Base-by-base conservation (phyloP, 2,113 vertebrate species). In the Apaloderma vittatum region DNA sequence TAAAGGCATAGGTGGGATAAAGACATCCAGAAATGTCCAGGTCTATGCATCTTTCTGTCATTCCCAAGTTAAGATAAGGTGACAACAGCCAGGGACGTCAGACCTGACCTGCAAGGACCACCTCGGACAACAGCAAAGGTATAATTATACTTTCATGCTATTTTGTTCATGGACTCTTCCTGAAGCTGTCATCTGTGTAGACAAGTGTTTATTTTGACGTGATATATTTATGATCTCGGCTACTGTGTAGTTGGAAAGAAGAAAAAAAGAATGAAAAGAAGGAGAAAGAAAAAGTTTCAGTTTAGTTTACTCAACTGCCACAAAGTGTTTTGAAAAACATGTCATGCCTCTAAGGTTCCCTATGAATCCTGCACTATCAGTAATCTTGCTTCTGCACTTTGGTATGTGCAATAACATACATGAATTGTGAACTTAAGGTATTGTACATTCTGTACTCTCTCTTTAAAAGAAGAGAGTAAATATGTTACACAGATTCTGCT, bases 141-240 rank as follows among this genome's bases (percentile, higher is more conserved):
- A 73, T 70, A 88, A 86, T 86, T 95, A 83, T 52, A 86, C 40
- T 89, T 94, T 49, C 52, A 23, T 70, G 67, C 30, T 87, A 27
- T 90, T 84, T 94, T 0, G 1, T 67, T 67, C 93, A 86, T 7
- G 5, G 65, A 90, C 58, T 81, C 72, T 89, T 94, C 83, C 5
- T 2, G 48, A 95, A 72, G 29, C 61, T 94, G 80, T 90, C 90
- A 93, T 88, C 61, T 89, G 34, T 49, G 75, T 79, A 94, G 72
- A 86, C 2, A 72, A 63, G 83, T 95, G 65, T 88, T 96, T 97
- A 96, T 96, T 96, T 92, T 93, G 77, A 93, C 68, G 88, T 29
- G 32, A 43, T 90, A 86, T 81, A 94, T 97, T 84, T 87, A 65
- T 95, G 83, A 91, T 94, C 86, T 80, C 88, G 17, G 74, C 34